These are phyloP conservation scores for Tapirus terrestris DNA, from an alignment of 2,113 vertebrate genomes.

Conservation along the genomic window DNA sequence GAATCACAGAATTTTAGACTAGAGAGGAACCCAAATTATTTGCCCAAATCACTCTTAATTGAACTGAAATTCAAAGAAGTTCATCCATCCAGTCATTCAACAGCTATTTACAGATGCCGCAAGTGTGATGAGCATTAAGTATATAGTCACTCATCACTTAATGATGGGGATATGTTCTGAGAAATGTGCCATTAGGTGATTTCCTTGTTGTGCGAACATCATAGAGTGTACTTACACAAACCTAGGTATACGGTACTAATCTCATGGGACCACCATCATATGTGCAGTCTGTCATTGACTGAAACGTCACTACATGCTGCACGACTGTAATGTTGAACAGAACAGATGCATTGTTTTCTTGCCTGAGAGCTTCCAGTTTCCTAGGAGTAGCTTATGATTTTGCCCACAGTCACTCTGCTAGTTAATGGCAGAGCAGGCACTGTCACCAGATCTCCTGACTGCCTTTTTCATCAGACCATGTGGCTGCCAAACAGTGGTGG, in stretches of 20 bases:
- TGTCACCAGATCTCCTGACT: background rate
- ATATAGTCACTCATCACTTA: too few relatives aligned
- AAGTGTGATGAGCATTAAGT: background rate
- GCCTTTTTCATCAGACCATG: background rate
- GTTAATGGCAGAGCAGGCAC: background rate
- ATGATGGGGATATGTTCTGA: too few relatives aligned
- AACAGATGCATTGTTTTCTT: background rate
- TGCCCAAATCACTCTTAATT: background rate
- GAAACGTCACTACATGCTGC: too few relatives aligned
- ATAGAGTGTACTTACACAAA: too few relatives aligned
- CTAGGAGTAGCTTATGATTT: background rate
- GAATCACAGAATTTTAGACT: conserved; percentile 40
- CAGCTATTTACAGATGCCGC: background rate
- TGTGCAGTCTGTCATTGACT: too few relatives aligned
- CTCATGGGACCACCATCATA: too few relatives aligned
- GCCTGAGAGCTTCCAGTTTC: background rate
- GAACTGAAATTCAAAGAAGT: conserved; percentile 10
- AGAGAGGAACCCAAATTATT: conserved; percentile 28
- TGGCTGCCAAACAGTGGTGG: background rate
- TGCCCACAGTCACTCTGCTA: background rate
- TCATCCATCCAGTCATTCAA: background rate
- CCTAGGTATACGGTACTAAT: too few relatives aligned
- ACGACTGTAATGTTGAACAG: background rate
- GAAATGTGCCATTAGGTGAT: too few relatives aligned
- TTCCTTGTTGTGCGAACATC: too few relatives aligned